Evolutionary conservation across 2,797 vertebrate species (phyloP).

Genomic region (Poeciliopsis presidionis): DNA sequence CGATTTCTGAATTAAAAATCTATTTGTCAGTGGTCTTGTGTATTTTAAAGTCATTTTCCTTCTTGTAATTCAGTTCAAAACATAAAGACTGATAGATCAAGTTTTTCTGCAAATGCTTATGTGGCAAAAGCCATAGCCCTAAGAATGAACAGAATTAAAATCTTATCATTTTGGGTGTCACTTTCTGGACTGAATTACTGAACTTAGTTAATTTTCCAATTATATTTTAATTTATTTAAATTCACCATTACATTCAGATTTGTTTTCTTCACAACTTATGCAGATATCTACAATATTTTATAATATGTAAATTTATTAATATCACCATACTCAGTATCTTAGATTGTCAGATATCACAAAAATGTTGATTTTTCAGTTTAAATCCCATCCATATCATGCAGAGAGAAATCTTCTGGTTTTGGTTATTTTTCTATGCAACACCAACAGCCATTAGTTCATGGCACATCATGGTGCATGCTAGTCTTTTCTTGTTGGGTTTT

Average conservation of each 20-base stretch:
- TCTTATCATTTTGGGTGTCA: not conserved
- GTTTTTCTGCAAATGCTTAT: not conserved
- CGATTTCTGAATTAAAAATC: not conserved
- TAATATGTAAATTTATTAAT: not conserved
- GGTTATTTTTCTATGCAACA: not conserved
- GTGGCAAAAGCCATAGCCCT: not conserved
- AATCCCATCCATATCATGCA: not conserved
- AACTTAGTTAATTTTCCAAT: not conserved
- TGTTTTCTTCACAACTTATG: not conserved
- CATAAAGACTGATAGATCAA: not conserved
- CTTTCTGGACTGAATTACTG: not conserved
- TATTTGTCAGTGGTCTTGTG: not conserved
- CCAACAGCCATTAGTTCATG: not conserved
- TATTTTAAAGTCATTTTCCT: not conserved
- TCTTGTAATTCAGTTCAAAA: not conserved
- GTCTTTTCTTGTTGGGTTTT: not conserved
- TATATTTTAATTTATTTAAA: not conserved
- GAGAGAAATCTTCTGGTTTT: not conserved
- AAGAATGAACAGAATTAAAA: not conserved
- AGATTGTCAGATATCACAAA: not conserved
- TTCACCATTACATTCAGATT: not conserved
- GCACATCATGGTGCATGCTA: not conserved
- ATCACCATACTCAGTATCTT: not conserved
- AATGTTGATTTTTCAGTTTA: not conserved
- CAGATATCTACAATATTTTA: not conserved